These are phyloP conservation scores for Metopia argyrocephala DNA, from an alignment of 2,888 invertebrate genomes.

Conservation along the genomic window DNA sequence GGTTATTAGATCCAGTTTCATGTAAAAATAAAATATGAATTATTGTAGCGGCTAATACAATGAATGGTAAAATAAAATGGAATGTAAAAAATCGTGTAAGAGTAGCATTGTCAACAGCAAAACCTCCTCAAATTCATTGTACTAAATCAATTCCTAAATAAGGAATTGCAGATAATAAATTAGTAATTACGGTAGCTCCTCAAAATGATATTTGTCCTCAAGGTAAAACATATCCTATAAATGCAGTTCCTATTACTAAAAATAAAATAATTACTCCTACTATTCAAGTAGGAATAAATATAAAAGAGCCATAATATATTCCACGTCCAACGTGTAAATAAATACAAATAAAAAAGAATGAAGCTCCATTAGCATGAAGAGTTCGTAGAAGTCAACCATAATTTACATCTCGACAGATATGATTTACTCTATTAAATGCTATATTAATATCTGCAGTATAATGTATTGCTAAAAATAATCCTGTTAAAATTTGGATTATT, in stretches of 20 bases:
- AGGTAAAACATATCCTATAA: constrained; percentile 88
- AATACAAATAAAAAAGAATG: constrained; percentile 85
- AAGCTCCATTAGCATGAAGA: constrained; percentile 85
- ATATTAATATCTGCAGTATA: constrained; percentile 82
- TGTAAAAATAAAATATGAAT: constrained; percentile 84
- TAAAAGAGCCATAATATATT: constrained; percentile 81
- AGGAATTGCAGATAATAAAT: constrained; percentile 85
- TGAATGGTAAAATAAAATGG: constrained; percentile 86
- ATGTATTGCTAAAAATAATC: constrained; percentile 85
- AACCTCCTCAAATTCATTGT: constrained; percentile 87
- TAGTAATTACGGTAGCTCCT: constrained; percentile 89
- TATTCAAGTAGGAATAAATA: constrained; percentile 82
- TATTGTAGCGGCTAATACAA: constrained; percentile 82
- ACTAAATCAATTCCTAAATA: constrained; percentile 83
- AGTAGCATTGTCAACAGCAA: constrained; percentile 86
- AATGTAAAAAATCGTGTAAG: constrained; percentile 86
- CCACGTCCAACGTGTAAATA: constrained; percentile 85
- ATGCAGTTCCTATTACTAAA: constrained; percentile 85
- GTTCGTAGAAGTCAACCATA: constrained; percentile 58
- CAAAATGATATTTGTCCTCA: constrained; percentile 91
- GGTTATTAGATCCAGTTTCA: constrained; percentile 85
- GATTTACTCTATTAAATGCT: constrained; percentile 84
- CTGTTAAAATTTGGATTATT: constrained; percentile 84
- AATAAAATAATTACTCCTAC: constrained; percentile 84
- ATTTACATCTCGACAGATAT: constrained; percentile 81